Base-by-base conservation (phyloP, 1,140 invertebrate genomes). In the Archivesica marissinica region DNA sequence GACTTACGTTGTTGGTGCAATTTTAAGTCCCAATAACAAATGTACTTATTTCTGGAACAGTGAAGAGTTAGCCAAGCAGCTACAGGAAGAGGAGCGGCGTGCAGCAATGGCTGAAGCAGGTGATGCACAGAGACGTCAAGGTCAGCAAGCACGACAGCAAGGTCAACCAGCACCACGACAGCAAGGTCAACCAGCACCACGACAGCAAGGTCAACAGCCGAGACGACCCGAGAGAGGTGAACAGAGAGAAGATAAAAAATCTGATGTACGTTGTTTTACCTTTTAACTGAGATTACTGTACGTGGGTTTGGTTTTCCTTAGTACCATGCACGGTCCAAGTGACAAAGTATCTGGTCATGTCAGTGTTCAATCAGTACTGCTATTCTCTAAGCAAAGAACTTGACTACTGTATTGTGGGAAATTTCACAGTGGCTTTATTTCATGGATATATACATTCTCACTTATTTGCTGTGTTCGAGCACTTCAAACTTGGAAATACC, bases 11-110 rank as follows among this genome's bases (percentile, higher is more conserved):
- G n/a, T n/a, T n/a, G n/a, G n/a, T n/a, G n/a, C n/a, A n/a, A n/a
- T n/a, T n/a, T n/a, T n/a, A n/a, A n/a, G n/a, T n/a, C n/a, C n/a
- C n/a, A n/a, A n/a, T n/a, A n/a, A n/a, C n/a, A n/a, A n/a, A n/a
- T n/a, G n/a, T n/a, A n/a, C n/a, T n/a, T n/a, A n/a, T n/a, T n/a
- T n/a, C n/a, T n/a, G n/a, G n/a, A n/a, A n/a, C 89, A 94, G 94
- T 89, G 92, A 93, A 86, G 93, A 94, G 74, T 85, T 94, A 56
- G 94, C 94, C 17, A 88, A 90, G 76, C 88, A 91, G 44, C 90
- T 95, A 4, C 94, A 95, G 86, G 94, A 94, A 88, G 94, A 95
- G 74, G 88, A 94, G 64, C 41, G 87, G 6, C 56, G 80, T 30
- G 89, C 89, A 47, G 87, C 87, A n/a, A 61, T 81, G 66, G 61